Conservation (phyloP, 1,140 invertebrate genomes). For the Gerris buenoi region DNA sequence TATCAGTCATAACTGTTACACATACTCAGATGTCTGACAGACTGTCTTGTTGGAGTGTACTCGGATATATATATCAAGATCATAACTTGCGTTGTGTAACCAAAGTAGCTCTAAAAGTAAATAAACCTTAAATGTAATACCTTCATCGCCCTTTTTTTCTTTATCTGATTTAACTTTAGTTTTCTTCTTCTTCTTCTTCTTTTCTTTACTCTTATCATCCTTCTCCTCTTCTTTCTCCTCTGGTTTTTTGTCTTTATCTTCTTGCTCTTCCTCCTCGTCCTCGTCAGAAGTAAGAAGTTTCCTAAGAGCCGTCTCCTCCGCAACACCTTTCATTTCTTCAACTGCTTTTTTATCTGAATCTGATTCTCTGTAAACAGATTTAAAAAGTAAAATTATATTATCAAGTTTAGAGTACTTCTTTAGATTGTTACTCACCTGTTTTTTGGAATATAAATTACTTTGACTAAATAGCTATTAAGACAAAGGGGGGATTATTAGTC, state of each 20-base stretch:
- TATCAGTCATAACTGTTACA: no score
- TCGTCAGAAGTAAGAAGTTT: conserved; percentile 80
- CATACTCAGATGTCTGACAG: no score
- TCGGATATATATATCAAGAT: no score
- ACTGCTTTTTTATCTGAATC: conserved; percentile 56
- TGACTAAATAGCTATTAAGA: no score
- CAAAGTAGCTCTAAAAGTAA: no score
- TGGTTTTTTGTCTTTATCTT: conserved; percentile 60
- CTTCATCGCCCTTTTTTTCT: conserved; percentile 16
- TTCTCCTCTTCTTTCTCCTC: conserved; percentile 28
- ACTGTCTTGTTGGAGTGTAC: no score
- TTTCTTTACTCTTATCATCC: conserved; percentile 42
- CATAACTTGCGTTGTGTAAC: no score
- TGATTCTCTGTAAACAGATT: conserved; percentile 39
- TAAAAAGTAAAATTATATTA: no score
- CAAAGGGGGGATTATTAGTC: no score
- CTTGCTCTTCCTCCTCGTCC: conserved; percentile 70
- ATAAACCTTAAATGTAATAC: conserved; percentile 2
- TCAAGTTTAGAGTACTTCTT: no score
- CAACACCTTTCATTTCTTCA: conserved; percentile 49
- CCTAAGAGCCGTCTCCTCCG: conserved; percentile 67
- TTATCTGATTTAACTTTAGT: conserved; percentile 24
- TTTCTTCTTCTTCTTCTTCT: conserved; percentile 43
- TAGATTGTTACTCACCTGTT: no score
- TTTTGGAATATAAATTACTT: no score